A percentile compares a stretch with the other conserved stretches of the same genome.
These are phyloP conservation scores for Drosophila fuyamai DNA, from an alignment of 1,140 invertebrate species.

Conservation along the genomic window DNA sequence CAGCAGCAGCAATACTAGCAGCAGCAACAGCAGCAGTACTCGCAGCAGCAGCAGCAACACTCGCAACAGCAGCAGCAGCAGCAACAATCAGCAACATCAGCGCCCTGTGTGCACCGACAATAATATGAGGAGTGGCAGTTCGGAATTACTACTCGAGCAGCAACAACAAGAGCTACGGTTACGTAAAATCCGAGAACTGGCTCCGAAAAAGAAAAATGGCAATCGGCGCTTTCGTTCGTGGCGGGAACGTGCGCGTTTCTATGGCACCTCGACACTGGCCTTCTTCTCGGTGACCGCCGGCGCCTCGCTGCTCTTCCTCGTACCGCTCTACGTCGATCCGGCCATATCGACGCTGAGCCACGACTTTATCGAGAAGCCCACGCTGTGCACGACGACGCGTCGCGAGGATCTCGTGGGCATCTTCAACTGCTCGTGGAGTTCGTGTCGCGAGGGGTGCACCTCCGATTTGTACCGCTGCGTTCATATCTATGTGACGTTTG, in stretches of 20 bases:
- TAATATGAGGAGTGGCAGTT: slow-evolving; percentile 94
- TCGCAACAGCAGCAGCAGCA: slow-evolving; percentile 56
- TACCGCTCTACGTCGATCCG: slow-evolving; percentile 94
- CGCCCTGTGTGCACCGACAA: slow-evolving; percentile 84
- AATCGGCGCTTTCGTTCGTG: slow-evolving; percentile 88
- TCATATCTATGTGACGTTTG: slow-evolving; percentile 92
- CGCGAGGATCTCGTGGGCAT: slow-evolving; percentile 91
- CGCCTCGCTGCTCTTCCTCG: slow-evolving; percentile 93
- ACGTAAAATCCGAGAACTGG: slow-evolving; percentile 89
- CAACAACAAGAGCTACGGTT: slow-evolving; percentile 89
- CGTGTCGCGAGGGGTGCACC: slow-evolving; percentile 94
- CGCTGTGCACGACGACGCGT: slow-evolving; percentile 90
- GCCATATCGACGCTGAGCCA: slow-evolving; percentile 94
- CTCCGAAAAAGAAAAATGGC: slow-evolving; percentile 86
- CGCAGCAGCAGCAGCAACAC: slow-evolving; percentile 32
- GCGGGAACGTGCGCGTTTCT: slow-evolving; percentile 91
- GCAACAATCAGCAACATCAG: slow-evolving; percentile 75
- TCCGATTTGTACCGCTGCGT: slow-evolving; percentile 94
- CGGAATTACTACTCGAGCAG: slow-evolving; percentile 92
- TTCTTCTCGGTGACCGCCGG: slow-evolving; percentile 92
- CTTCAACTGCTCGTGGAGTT: slow-evolving; percentile 94
- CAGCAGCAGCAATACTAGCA: slow-evolving; percentile 7
- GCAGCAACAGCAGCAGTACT: slow-evolving; percentile 25
- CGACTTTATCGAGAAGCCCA: slow-evolving; percentile 92
- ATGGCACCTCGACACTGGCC: slow-evolving; percentile 91